Evolutionary conservation across 2,113 vertebrate species (phyloP).

Genomic region (Neomonachus schauinslandi): DNA sequence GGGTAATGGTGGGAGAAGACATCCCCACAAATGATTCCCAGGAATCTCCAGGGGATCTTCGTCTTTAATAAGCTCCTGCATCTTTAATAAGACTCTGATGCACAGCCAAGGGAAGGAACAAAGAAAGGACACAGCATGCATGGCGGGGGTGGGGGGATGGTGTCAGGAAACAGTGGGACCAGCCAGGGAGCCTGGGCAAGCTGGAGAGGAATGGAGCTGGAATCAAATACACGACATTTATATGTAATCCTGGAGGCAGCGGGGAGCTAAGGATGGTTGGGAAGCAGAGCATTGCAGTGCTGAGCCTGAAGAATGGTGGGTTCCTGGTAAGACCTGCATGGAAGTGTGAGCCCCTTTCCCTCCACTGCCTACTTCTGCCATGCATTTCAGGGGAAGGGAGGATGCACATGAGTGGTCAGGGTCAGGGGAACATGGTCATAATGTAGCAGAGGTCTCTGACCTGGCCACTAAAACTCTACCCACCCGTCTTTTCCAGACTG

Average conservation of each 20-base stretch:
- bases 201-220: background rate
- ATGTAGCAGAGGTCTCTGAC: background rate
- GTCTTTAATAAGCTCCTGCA: too few relatives aligned
- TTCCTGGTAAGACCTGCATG: background rate
- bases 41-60: background rate
- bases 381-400: background rate
- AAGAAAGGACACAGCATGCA: accelerated
- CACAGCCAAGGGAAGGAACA: background rate
- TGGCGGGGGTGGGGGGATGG: background rate
- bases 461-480: background rate
- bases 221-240: background rate
- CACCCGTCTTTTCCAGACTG: background rate
- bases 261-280: background rate
- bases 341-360: background rate
- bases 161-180: background rate
- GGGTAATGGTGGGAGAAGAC: background rate
- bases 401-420: background rate
- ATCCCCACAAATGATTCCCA: background rate
- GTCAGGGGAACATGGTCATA: background rate
- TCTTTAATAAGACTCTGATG: background rate
- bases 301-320: background rate
- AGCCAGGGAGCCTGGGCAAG: background rate
- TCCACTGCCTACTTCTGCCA: accelerated
- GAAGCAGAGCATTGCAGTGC: background rate
- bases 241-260: background rate